phyloP scores from a whole-genome alignment of 2,888 invertebrate species.

The Lymantria dispar region DNA sequence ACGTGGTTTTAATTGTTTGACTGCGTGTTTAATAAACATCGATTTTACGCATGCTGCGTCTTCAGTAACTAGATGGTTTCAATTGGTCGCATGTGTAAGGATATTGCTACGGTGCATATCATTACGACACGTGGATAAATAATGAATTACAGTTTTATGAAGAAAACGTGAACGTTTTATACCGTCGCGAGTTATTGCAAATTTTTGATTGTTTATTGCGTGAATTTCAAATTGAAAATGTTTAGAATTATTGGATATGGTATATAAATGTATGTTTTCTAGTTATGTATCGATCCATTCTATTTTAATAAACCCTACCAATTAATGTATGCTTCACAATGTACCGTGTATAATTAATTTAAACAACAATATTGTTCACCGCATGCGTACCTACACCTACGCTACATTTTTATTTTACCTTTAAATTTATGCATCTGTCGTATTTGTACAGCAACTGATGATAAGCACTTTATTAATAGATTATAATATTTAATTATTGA shows the following conservation, averaged over 20 bases:
- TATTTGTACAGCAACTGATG: too few species aligned
- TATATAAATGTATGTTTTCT: background rate
- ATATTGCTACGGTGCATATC: conserved; percentile 19
- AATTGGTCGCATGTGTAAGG: conserved; percentile 23
- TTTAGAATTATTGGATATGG: background rate
- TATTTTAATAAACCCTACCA: conserved; percentile 50
- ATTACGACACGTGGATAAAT: conserved; percentile 24
- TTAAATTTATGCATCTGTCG: too few species aligned
- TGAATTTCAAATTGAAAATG: conserved; percentile 3
- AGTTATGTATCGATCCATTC: conserved; percentile 30
- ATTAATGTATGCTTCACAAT: conserved; percentile 30
- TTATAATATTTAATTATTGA: too few species aligned
- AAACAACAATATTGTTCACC: too few species aligned
- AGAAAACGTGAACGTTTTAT: conserved; percentile 30
- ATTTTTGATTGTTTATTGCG: conserved; percentile 4
- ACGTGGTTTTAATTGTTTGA: conserved; percentile 42
- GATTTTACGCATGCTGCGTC: conserved; percentile 39
- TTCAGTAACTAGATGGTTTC: conserved; percentile 30
- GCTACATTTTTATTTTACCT: too few species aligned
- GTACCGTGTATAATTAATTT: too few species aligned
- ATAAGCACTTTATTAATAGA: too few species aligned
- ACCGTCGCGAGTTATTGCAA: conserved; percentile 6
- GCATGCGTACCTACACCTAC: too few species aligned
- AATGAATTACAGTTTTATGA: conserved; percentile 18
- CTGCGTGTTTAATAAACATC: conserved; percentile 40